Evolutionary conservation across 2,113 vertebrate species (phyloP).

Genomic region (Uria lomvia): DNA sequence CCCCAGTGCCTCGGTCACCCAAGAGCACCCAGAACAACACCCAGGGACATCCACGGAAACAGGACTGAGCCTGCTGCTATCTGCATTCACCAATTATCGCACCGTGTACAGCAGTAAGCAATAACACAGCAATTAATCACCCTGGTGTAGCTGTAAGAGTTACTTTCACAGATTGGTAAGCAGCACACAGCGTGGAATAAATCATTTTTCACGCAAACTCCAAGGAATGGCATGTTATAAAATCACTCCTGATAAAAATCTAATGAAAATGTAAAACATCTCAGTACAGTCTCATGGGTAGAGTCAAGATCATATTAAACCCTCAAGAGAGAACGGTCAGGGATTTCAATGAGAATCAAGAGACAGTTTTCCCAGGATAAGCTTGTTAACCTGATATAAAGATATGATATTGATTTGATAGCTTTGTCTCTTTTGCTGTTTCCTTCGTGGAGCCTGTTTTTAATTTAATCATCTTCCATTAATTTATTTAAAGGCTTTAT

Average conservation of each 20-base stretch:
- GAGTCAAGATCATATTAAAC: slow-evolving; percentile 14
- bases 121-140: slow-evolving; percentile 34
- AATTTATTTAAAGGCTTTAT: slow-evolving; percentile 13
- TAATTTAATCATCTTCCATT: slow-evolving; percentile 7
- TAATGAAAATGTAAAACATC: slow-evolving; percentile 55
- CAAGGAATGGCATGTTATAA: slow-evolving; percentile 18
- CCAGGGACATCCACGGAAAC: accelerated
- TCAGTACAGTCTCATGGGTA: neutral
- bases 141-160: neutral
- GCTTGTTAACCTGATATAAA: slow-evolving; percentile 31
- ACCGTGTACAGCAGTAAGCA: neutral
- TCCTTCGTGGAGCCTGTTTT: neutral
- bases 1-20: neutral
- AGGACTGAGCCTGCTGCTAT: neutral
- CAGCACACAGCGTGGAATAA: neutral
- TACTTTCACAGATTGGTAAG: slow-evolving; percentile 20
- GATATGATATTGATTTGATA: neutral
- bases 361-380: slow-evolving; percentile 21
- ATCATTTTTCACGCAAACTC: slow-evolving; percentile 10
- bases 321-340: neutral
- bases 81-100: neutral
- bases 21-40: neutral
- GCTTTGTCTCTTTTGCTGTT: neutral
- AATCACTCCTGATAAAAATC: slow-evolving; percentile 42
- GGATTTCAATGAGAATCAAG: slow-evolving; percentile 37